phyloP scores from a whole-genome alignment of 1,140 invertebrate genomes.

The Zophobas atratus region DNA sequence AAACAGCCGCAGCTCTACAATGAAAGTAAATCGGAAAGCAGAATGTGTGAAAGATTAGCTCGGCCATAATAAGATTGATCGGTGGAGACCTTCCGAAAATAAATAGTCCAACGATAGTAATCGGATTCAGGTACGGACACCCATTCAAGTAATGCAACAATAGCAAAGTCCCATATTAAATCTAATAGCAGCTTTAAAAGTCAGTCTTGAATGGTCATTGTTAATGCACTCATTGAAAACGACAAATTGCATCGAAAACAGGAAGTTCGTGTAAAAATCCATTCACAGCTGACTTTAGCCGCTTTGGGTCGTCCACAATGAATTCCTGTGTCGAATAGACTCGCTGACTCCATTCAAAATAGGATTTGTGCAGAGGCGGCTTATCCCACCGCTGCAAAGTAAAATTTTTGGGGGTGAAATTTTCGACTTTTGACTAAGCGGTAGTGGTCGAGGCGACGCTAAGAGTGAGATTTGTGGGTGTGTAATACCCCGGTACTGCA shows the following conservation, averaged over 20 bases:
- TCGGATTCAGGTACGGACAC: slow-evolving; percentile 62
- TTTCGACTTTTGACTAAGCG: not conserved
- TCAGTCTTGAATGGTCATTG: slow-evolving; percentile 65
- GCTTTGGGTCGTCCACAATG: slow-evolving; percentile 63
- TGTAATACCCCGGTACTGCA: too few relatives aligned
- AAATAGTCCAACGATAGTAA: slow-evolving; percentile 61
- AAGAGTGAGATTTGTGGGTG: too few relatives aligned
- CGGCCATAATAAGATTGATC: slow-evolving; percentile 54
- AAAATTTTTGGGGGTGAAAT: not conserved
- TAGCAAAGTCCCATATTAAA: slow-evolving; percentile 63
- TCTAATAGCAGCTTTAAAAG: slow-evolving; percentile 66
- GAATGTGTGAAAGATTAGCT: slow-evolving; percentile 58
- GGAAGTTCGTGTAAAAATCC: slow-evolving; percentile 66
- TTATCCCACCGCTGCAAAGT: not conserved
- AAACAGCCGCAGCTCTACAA: slow-evolving; percentile 20
- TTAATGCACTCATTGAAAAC: slow-evolving; percentile 64
- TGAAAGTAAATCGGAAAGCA: slow-evolving; percentile 50
- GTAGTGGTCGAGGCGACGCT: too few relatives aligned
- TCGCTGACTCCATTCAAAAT: slow-evolving; percentile 60
- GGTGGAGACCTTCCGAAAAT: slow-evolving; percentile 55
- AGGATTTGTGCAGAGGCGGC: slow-evolving; percentile 54
- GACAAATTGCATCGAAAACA: slow-evolving; percentile 68
- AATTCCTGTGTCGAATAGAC: slow-evolving; percentile 62
- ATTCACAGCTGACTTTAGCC: slow-evolving; percentile 64
- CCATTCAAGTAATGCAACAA: slow-evolving; percentile 59